Base-by-base conservation (phyloP, 23 tunicate species). In the Ascidia mentula region DNA sequence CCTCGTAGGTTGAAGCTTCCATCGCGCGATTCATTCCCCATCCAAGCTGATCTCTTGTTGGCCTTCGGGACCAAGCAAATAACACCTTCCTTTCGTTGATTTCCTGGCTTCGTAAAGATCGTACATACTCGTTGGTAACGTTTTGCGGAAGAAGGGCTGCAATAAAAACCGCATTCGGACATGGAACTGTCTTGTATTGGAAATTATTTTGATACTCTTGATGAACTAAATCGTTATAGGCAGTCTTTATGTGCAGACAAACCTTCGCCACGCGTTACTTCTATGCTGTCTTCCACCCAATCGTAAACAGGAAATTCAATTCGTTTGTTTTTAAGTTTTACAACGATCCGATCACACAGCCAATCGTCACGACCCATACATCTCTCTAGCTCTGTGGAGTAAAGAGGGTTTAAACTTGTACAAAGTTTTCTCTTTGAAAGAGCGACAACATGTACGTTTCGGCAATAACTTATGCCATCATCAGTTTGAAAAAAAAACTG, bases 241-340 rank as follows among this genome's bases (percentile, higher is more conserved):
- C n/a, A n/a, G n/a, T n/a, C n/a, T n/a, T n/a, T n/a, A n/a, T n/a
- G n/a, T n/a, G n/a, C n/a, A n/a, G 53, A 15, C 15, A 42, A 53
- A 79, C 83, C 83, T 60, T 36, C 8, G 9, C 83, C 74, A 26
- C 36, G 22, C 9, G 72, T 38, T 2, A 79, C 83, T 36, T 60
- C 74, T 31, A 79, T 60, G 20, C 30, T 42, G 74, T 79, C 45
- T 32, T 60, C 33, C 6, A 79, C n/a, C 83, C 83, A 79, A 42
- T 79, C 83, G 74, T 79, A 34, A 31, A 79, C 83, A 15, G 38
- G 65, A 53, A 53, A 53, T 9, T 53, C 65, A 9, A 53, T 28
- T 3, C 65, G 65, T 28, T 53, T 53, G 65, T 53, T 53, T 26
- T 53, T 53, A 3, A 53, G 24, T 28, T 53, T 53, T 28, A 53